phyloP scores from a whole-genome alignment of 1,140 invertebrate species.

The Thaumatotibia leucotreta region DNA sequence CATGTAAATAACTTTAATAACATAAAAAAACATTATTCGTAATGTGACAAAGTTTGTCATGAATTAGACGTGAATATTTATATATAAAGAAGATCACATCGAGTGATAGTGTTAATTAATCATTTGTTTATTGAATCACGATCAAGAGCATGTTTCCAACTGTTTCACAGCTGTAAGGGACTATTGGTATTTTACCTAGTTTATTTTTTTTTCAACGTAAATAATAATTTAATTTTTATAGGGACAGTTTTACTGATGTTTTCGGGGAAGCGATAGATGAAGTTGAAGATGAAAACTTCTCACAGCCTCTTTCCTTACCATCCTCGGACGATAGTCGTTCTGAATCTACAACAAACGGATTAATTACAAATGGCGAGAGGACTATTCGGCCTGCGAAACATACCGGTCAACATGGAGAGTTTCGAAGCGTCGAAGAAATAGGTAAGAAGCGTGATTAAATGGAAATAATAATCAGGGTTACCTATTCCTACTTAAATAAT shows the following conservation, averaged over 20 bases:
- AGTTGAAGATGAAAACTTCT: slow-evolving; percentile 29
- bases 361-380: neutral
- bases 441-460: slow-evolving; percentile 28
- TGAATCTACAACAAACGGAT: slow-evolving; percentile 4
- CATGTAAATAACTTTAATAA: neutral
- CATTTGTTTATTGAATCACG: neutral
- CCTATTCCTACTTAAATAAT: too few relatives aligned
- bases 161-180: slow-evolving; percentile 3
- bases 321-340: slow-evolving; percentile 28
- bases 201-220: slow-evolving; percentile 11
- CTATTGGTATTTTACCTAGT: too few relatives aligned
- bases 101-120: neutral
- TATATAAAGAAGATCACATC: neutral
- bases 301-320: slow-evolving; percentile 57
- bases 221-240: slow-evolving; percentile 29
- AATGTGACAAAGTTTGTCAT: too few relatives aligned
- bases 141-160: neutral
- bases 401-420: slow-evolving; percentile 49
- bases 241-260: slow-evolving; percentile 51
- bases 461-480: too few relatives aligned
- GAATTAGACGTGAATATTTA: neutral
- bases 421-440: slow-evolving; percentile 66
- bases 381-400: slow-evolving; percentile 38
- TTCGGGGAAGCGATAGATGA: slow-evolving; percentile 50
- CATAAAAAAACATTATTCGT: too few relatives aligned